phyloP scores from a whole-genome alignment of 2,888 invertebrate species.

The Euphydryas editha region DNA sequence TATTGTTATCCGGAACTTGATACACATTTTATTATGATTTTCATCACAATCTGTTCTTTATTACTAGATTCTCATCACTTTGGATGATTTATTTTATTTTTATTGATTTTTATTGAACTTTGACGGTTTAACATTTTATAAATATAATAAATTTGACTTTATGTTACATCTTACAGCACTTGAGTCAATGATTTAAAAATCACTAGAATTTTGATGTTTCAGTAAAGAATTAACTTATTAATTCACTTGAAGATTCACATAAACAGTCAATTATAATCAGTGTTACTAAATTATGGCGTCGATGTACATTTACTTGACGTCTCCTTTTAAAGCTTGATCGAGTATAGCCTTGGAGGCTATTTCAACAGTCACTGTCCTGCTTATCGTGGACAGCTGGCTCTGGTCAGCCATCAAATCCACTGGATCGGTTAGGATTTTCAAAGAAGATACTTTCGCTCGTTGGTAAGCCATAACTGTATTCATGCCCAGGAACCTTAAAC shows the following conservation, averaged over 20 bases:
- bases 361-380: conserved; percentile 78
- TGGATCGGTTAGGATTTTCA: conserved; percentile 86
- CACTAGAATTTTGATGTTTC: not conserved
- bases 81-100: too few relatives aligned
- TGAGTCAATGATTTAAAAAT: not conserved
- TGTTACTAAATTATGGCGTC: not conserved
- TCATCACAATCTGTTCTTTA: too few relatives aligned
- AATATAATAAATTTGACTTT: not conserved
- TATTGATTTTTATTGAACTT: not conserved
- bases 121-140: not conserved
- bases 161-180: not conserved
- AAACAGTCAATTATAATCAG: not conserved
- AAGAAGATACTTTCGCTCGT: conserved; percentile 93
- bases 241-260: not conserved
- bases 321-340: conserved; percentile 71
- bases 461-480: conserved; percentile 96
- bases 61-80: too few relatives aligned
- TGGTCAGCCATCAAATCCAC: conserved; percentile 50
- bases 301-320: conserved; percentile 34
- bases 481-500: conserved; percentile 90
- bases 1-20: not conserved
- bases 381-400: conserved; percentile 72
- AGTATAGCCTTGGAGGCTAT: conserved; percentile 73
- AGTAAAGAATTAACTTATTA: not conserved
- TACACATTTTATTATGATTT: not conserved